phyloP scores from a whole-genome alignment of 2,113 vertebrate genomes.

The Hystrix cristata region DNA sequence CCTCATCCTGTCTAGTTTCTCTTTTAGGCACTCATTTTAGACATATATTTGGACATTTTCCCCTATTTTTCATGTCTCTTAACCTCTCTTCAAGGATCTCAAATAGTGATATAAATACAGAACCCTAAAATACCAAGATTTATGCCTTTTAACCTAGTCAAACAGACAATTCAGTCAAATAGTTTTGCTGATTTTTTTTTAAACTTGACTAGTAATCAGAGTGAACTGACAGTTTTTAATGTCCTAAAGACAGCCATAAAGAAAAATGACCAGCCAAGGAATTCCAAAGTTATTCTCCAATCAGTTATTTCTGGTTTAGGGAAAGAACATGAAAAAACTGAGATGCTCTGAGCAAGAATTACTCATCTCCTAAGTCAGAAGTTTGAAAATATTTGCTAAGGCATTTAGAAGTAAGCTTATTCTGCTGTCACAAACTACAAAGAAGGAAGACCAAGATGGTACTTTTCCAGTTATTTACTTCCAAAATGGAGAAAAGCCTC shows the following conservation, averaged over 20 bases:
- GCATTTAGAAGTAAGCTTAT: constrained; percentile 56
- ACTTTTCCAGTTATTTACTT: constrained; percentile 69
- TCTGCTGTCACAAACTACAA: constrained; percentile 4
- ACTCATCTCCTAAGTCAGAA: constrained; percentile 27
- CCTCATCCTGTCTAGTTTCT: constrained; percentile 2
- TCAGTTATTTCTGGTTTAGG: constrained; percentile 34
- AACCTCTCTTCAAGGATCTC: not conserved
- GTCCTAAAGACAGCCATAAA: constrained; percentile 41
- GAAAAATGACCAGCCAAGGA: constrained; percentile 19
- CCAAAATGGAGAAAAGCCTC: constrained; percentile 62
- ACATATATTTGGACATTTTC: not conserved
- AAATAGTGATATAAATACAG: constrained; percentile 40
- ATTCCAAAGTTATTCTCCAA: constrained; percentile 57
- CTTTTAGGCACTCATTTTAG: constrained; percentile 45
- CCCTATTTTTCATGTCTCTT: not conserved
- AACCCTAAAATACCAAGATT: constrained; percentile 40
- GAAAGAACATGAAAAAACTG: constrained; percentile 44
- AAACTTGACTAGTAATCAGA: constrained; percentile 27
- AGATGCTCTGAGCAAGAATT: constrained; percentile 48
- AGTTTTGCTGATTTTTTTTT: constrained; percentile 48
- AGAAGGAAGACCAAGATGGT: constrained; percentile 21
- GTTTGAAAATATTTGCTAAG: constrained; percentile 48
- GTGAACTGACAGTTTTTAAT: constrained; percentile 31
- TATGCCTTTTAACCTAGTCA: constrained; percentile 52
- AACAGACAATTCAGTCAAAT: constrained; percentile 40